Base-by-base conservation (phyloP, 2,888 invertebrate species). In the Latheticus oryzae region DNA sequence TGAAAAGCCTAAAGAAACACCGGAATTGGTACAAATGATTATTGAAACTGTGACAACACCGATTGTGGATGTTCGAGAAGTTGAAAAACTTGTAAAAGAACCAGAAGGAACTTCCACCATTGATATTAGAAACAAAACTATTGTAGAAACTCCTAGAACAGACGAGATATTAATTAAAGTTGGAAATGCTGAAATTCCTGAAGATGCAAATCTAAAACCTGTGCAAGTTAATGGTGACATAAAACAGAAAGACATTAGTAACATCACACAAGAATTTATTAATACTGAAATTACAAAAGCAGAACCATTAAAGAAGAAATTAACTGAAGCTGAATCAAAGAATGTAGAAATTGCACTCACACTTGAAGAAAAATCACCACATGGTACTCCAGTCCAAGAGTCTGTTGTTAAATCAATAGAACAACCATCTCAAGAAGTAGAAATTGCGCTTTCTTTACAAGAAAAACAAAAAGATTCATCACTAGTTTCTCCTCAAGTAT, bases 391-490 rank as follows among this genome's bases (percentile, higher is more conserved):
- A 4, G 5, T 16, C 26, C 50, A 60, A 48, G 61, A 66, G 43
- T 58, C 47, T 9, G 33, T 17, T 1, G 17, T 17, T 21, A 9
- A 38, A 21, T 64, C 28, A 5, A 16, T 52, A 12, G 30, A 32
- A 16, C 54, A 38, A 54, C 56, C 13, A 12, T n/a, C n/a, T n/a
- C 69, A 73, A 61, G 67, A 63, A 33, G 73, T 78, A 24, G 75
- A 78, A 62, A 75, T 78, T 56, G 68, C 69, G 40, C 60, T 78
- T 13, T 72, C 76, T 11, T 59, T 79, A 23, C 79, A 81, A 56
- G 77, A 82, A 54, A 81, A 79, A 67, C 74, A 80, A 53, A 78
- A 79, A 7, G 69, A 71, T 30, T 54, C 63, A 50, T 64, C 79
- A 0, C 75, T 73, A 48, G 73, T 80, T 68, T 72, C 63, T 12